Percentiles rank a stretch among this genome's conserved stretches.
phyloP scores from a whole-genome alignment of 2,888 invertebrate genomes.

The Hymenopus coronatus region DNA sequence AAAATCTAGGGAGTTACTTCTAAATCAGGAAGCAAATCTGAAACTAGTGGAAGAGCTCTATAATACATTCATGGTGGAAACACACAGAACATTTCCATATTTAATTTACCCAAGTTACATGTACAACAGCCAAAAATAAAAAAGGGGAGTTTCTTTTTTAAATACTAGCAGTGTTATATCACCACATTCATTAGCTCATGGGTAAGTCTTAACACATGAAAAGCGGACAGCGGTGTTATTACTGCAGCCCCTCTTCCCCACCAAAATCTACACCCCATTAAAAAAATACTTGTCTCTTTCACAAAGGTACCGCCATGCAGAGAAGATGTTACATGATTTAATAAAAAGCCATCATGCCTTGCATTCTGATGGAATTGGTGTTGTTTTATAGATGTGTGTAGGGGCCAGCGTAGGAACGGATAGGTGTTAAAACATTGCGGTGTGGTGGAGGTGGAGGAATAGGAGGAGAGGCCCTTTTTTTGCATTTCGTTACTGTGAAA shows the following conservation, averaged over 20 bases:
- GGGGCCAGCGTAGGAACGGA: neutral
- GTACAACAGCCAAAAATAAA: neutral
- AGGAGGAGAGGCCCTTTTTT: neutral
- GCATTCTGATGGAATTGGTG: slow-evolving; percentile 9
- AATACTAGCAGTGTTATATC: neutral
- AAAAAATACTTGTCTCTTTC: neutral
- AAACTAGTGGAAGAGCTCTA: too few relatives aligned
- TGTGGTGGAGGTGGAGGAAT: neutral
- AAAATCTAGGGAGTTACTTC: too few relatives aligned
- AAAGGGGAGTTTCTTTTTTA: neutral
- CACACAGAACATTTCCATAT: neutral
- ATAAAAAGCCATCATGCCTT: neutral
- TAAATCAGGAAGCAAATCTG: too few relatives aligned
- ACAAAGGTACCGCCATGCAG: neutral
- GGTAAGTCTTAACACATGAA: neutral
- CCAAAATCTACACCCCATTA: neutral
- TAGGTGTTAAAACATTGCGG: neutral
- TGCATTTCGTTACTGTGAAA: slow-evolving; percentile 15
- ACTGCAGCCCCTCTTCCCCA: neutral
- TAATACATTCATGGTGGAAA: neutral
- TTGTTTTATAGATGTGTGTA: slow-evolving; percentile 1
- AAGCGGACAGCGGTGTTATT: neutral
- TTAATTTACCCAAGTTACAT: neutral
- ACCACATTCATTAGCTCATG: neutral
- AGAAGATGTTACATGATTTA: slow-evolving; percentile 8